These are phyloP conservation scores for Heliconius hortense DNA, from an alignment of 2,888 invertebrate genomes.

Conservation along the genomic window DNA sequence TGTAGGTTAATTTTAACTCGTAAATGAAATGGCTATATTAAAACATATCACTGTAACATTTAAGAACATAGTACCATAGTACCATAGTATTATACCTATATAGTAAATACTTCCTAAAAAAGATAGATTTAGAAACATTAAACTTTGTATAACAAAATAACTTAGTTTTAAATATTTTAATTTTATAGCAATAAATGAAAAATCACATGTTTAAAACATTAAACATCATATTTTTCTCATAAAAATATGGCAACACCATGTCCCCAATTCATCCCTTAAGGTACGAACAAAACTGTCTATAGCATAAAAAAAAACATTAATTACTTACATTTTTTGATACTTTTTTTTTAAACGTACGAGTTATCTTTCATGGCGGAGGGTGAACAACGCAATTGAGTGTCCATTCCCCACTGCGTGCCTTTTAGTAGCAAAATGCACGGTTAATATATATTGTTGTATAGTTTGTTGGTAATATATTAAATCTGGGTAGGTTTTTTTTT, in stretches of 20 bases:
- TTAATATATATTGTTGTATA: constrained; percentile 1
- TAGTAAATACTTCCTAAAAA: neutral
- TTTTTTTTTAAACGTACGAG: constrained; percentile 18
- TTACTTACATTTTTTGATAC: constrained; percentile 18
- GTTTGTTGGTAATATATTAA: neutral
- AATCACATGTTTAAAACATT: too few relatives aligned
- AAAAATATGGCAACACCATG: neutral
- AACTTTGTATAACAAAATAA: too few relatives aligned
- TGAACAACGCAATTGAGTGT: constrained; percentile 20
- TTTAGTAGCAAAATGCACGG: constrained; percentile 12
- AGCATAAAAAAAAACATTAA: constrained; percentile 12
- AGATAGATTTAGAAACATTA: neutral
- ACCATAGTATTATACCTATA: neutral
- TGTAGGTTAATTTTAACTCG: too few relatives aligned
- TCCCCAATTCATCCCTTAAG: neutral
- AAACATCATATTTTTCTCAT: neutral
- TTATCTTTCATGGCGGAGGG: constrained; percentile 20
- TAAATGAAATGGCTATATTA: too few relatives aligned
- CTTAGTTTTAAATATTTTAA: too few relatives aligned
- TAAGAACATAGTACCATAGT: neutral
- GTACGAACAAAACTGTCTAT: constrained; percentile 13
- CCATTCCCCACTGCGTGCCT: constrained; percentile 20
- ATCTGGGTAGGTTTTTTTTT: neutral
- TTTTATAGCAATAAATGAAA: too few relatives aligned
- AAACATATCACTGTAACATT: neutral